Evolutionary conservation across 2,113 vertebrate species (phyloP).

Genomic region (Paradoxurus hermaphroditus): DNA sequence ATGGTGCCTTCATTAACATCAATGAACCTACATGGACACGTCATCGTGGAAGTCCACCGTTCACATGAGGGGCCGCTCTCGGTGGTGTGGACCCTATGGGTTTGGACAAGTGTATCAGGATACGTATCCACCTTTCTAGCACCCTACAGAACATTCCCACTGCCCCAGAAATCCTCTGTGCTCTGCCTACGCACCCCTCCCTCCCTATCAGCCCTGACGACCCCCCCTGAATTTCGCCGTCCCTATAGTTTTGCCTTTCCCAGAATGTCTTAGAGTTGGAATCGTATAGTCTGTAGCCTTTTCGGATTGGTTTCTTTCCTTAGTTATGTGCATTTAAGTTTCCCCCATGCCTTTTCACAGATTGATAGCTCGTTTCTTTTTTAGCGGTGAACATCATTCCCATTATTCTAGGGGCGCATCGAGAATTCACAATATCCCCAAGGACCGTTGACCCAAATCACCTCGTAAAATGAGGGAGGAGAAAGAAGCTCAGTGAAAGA

Average conservation of each 20-base stretch:
- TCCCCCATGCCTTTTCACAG: not conserved
- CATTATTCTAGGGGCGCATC: not conserved
- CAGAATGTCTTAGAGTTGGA: not conserved
- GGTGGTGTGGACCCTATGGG: not conserved
- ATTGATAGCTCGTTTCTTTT: not conserved
- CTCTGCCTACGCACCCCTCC: not conserved
- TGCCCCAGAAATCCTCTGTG: not conserved
- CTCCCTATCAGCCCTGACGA: not conserved
- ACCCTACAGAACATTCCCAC: too few relatives aligned
- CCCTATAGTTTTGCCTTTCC: not conserved
- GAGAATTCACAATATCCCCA: not conserved
- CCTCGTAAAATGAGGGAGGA: not conserved
- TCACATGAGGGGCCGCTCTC: not conserved
- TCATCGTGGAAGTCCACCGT: not conserved
- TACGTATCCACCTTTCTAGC: not conserved
- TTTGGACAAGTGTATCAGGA: not conserved
- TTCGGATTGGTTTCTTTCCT: not conserved
- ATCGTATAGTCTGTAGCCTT: not conserved
- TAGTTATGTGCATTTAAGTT: not conserved
- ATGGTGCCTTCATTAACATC: not conserved
- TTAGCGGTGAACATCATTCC: not conserved
- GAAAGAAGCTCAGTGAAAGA: not conserved
- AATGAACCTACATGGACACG: accelerated
- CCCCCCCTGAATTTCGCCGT: not conserved
- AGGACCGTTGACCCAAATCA: not conserved